These are phyloP conservation scores for Pterostichus niger DNA, from an alignment of 2,888 invertebrate genomes.

Conservation along the genomic window DNA sequence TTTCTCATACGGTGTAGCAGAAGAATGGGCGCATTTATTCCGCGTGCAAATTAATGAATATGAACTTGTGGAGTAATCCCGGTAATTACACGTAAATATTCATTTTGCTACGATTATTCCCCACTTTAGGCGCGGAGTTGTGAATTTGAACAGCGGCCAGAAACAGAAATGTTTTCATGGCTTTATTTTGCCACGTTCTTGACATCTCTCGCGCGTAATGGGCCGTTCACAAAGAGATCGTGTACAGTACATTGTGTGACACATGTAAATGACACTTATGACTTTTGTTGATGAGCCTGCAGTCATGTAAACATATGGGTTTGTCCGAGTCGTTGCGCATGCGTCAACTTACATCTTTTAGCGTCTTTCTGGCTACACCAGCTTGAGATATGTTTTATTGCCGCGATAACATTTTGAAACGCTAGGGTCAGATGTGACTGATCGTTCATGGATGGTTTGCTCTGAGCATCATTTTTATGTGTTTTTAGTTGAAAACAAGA, in stretches of 20 bases:
- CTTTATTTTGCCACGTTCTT: conserved; percentile 60
- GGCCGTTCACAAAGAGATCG: conserved; percentile 63
- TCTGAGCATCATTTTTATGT: conserved; percentile 52
- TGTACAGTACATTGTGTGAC: conserved; percentile 64
- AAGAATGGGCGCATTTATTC: conserved; percentile 21
- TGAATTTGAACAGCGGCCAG: conserved; percentile 41
- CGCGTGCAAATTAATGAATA: conserved; percentile 53
- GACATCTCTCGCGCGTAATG: conserved; percentile 59
- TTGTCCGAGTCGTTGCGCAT: conserved; percentile 60
- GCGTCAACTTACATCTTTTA: conserved; percentile 60
- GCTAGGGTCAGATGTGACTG: conserved; percentile 63
- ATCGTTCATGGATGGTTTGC: conserved; percentile 58
- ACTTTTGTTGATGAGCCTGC: conserved; percentile 63
- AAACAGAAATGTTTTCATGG: conserved; percentile 26
- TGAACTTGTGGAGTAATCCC: conserved; percentile 51
- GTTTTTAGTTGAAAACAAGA: conserved; percentile 65
- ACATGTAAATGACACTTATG: conserved; percentile 66
- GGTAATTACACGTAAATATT: conserved; percentile 62
- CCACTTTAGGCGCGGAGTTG: conserved; percentile 18
- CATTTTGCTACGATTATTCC: conserved; percentile 54
- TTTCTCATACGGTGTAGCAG: conserved; percentile 43
- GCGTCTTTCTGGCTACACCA: conserved; percentile 12
- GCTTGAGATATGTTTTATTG: conserved; percentile 61
- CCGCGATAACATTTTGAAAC: conserved; percentile 62
- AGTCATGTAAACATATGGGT: conserved; percentile 63